These are phyloP conservation scores for Melinaea marsaeus DNA, from an alignment of 2,888 invertebrate genomes.

Conservation along the genomic window DNA sequence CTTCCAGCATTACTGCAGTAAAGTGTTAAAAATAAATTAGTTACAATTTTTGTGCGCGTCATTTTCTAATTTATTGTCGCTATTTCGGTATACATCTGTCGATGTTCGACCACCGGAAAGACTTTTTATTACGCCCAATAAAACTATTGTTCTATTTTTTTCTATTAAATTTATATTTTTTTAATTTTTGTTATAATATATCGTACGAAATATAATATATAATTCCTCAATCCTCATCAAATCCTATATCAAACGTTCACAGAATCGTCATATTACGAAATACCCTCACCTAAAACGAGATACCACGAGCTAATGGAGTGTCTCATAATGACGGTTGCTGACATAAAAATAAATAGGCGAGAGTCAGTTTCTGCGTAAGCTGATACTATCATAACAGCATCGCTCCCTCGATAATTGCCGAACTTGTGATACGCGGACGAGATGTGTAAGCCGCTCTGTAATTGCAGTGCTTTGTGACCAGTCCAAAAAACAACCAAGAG, in stretches of 20 bases:
- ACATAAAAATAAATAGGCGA: constrained; percentile 79
- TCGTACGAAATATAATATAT: constrained; percentile 4
- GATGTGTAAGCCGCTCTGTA: constrained; percentile 55
- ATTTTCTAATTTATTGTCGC: constrained; percentile 31
- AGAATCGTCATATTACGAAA: constrained; percentile 52
- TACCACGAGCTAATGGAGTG: constrained; percentile 77
- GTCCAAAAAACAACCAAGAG: neutral
- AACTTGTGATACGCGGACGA: constrained; percentile 56
- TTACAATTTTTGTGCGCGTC: constrained; percentile 30
- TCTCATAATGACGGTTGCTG: constrained; percentile 78
- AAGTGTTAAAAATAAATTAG: constrained; percentile 31
- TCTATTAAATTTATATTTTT: constrained; percentile 11
- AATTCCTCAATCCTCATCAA: constrained; percentile 17
- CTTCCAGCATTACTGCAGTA: constrained; percentile 26
- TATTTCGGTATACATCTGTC: constrained; percentile 30
- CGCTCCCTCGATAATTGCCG: constrained; percentile 76
- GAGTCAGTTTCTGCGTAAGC: constrained; percentile 78
- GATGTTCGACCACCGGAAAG: constrained; percentile 31
- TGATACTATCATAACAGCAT: constrained; percentile 78
- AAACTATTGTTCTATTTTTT: constrained; percentile 26
- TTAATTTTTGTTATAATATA: neutral
- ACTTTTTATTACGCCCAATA: constrained; percentile 24
- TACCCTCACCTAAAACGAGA: constrained; percentile 75
- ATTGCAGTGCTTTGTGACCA: constrained; percentile 58
- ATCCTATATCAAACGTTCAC: constrained; percentile 27